Evolutionary conservation across 2,113 vertebrate genomes (phyloP).

Genomic region (Varanus komodoensis): DNA sequence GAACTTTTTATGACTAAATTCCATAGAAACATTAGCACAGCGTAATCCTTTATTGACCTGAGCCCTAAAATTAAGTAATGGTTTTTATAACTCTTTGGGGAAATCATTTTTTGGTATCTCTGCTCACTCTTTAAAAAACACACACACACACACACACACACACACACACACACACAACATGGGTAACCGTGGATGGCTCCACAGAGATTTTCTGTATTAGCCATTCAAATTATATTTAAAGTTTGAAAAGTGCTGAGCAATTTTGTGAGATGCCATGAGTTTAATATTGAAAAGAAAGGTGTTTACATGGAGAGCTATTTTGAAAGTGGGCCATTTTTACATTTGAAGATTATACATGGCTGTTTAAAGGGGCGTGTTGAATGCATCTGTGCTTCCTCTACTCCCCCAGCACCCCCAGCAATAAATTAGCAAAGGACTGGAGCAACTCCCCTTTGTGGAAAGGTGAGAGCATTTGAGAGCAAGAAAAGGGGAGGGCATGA

Average conservation of each 20-base stretch:
- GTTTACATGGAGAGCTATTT: constrained; percentile 13
- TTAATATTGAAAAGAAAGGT: constrained; percentile 33
- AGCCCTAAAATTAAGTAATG: constrained; percentile 59
- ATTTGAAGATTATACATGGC: constrained; percentile 19
- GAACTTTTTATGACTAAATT: constrained; percentile 62
- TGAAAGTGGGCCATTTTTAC: background rate
- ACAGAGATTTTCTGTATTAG: constrained; percentile 36
- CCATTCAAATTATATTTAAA: constrained; percentile 50
- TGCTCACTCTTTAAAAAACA: constrained; percentile 25
- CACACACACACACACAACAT: background rate
- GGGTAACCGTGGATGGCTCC: constrained; percentile 29
- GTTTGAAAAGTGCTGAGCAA: constrained; percentile 44
- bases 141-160: background rate
- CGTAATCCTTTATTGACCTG: constrained; percentile 54
- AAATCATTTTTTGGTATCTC: constrained; percentile 59
- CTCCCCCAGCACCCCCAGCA: background rate
- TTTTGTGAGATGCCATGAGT: constrained; percentile 31
- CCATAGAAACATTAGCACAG: constrained; percentile 54
- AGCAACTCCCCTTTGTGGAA: no score
- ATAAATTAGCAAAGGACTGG: background rate
- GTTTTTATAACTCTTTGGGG: constrained; percentile 49
- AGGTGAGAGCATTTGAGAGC: no score
- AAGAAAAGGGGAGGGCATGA: no score
- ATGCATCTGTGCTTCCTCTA: background rate
- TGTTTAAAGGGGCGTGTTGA: background rate